Base-by-base conservation (phyloP, 1,140 invertebrate species). In the Drosophila murphyi region DNA sequence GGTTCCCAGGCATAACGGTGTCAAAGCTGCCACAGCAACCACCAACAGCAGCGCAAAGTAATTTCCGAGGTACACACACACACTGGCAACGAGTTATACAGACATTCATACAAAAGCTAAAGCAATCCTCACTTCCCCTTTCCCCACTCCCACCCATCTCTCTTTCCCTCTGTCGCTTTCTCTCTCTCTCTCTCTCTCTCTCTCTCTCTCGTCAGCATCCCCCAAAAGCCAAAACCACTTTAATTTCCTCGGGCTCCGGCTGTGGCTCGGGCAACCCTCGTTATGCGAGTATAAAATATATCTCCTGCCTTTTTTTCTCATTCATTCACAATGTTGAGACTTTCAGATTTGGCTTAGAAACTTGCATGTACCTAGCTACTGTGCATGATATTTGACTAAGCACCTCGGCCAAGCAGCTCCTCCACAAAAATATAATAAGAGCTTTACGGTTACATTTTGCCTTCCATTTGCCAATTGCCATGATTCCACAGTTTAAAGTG, bases 21-120 rank as follows among this genome's bases (percentile, higher is more conserved):
- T 82, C 80, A 78, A 80, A 76, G 83, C 77, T 88, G 70, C 83
- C 83, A 32, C 80, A 78, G 72, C 68, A 88, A 80, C 85, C 80
- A 78, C 83, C 83, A 70, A 65, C 76, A 76, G 48, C 71, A 78
- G 80, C 72, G 83, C 74, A 85, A 88, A 89, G 85, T 88, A 88
- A 88, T 89, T 88, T 88, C 83, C 83, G 85, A 83, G 87, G 83
- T 87, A 72, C 20, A 56, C 43, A 48, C 32, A 47, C 43, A 35
- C 45, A 37, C 34, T 28, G 4, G 34, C 35, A 65, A 63, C 52
- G 63, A 72, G 63, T 57, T 65, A 67, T 65, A 68, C 52, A 72
- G 43, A 59, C 52, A 72, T 72, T 65, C 57, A 67, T 56, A 78
- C 65, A 70, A 82, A 82, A 86, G 76, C 76, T 65, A 79, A 80